Percentiles rank a stretch among this genome's conserved stretches.
Evolutionary conservation across 2,888 invertebrate species (phyloP).

Genomic region (Dilophus febrilis): DNA sequence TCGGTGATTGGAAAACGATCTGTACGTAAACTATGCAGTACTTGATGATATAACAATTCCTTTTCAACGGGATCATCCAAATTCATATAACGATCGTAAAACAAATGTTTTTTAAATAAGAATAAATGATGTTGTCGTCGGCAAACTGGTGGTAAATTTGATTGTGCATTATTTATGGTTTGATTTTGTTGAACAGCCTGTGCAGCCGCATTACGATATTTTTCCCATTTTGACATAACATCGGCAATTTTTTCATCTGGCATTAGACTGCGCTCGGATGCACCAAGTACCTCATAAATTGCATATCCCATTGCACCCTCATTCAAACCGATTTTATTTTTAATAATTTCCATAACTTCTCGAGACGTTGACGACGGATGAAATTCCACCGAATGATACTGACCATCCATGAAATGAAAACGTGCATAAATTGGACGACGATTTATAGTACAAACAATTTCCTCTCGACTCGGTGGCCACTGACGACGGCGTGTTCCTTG

Average conservation of each 20-base stretch:
- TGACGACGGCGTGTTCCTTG: conserved; percentile 64
- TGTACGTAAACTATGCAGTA: conserved; percentile 73
- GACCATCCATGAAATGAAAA: conserved; percentile 85
- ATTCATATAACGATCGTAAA: conserved; percentile 63
- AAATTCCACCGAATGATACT: conserved; percentile 88
- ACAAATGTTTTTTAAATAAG: conserved; percentile 67
- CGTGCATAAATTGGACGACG: conserved; percentile 79
- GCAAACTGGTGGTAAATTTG: conserved; percentile 33
- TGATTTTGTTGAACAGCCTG: conserved; percentile 30
- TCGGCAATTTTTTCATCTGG: conserved; percentile 82
- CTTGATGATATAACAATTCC: conserved; percentile 85
- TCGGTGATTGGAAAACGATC: conserved; percentile 86
- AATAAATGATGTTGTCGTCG: conserved; percentile 46
- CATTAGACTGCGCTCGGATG: conserved; percentile 67
- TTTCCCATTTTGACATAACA: conserved; percentile 91
- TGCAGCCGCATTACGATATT: conserved; percentile 57
- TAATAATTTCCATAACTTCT: conserved; percentile 73
- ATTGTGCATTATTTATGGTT: conserved; percentile 14
- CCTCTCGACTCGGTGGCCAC: conserved; percentile 81
- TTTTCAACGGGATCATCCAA: conserved; percentile 77
- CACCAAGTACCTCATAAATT: conserved; percentile 79
- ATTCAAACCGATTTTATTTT: conserved; percentile 66
- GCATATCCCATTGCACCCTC: conserved; percentile 52
- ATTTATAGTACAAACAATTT: conserved; percentile 83
- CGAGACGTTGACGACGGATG: conserved; percentile 83